phyloP scores from a whole-genome alignment of 2,797 vertebrate genomes.

The Alfaro cultratus region DNA sequence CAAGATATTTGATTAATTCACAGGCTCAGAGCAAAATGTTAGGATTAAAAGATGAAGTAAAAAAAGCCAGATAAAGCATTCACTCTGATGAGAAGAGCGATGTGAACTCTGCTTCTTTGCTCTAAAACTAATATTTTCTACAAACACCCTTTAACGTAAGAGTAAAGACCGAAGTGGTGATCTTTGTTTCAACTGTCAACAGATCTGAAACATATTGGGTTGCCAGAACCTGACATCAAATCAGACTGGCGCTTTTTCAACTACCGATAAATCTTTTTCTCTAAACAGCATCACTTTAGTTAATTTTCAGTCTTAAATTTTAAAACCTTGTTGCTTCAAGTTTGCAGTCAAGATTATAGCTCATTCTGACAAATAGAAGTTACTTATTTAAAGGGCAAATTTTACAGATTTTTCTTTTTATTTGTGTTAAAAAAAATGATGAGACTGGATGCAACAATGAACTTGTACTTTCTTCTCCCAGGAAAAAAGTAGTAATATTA shows the following conservation, averaged over 20 bases:
- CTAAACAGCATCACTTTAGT: background rate
- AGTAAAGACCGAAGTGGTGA: background rate
- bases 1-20: constrained; percentile 31
- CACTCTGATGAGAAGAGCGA: constrained; percentile 2
- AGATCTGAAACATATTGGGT: constrained; percentile 6
- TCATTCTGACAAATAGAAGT: background rate
- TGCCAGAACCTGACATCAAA: background rate
- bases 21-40: constrained; percentile 14
- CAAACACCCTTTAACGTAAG: background rate
- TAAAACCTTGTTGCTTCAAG: background rate
- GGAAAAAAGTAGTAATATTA: background rate
- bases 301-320: background rate
- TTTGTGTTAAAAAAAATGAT: background rate
- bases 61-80: constrained; percentile 27
- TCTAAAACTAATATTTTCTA: background rate
- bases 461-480: background rate
- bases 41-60: background rate
- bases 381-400: background rate
- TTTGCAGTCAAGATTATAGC: background rate
- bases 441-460: background rate
- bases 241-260: background rate
- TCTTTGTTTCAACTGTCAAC: constrained; percentile 11
- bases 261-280: background rate
- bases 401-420: background rate
- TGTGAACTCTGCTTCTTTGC: constrained; percentile 4